Evolutionary conservation across 2,888 invertebrate species (phyloP), one percentile per base, ranked within the genome.

Genomic region (Tenthredo distinguenda): DNA sequence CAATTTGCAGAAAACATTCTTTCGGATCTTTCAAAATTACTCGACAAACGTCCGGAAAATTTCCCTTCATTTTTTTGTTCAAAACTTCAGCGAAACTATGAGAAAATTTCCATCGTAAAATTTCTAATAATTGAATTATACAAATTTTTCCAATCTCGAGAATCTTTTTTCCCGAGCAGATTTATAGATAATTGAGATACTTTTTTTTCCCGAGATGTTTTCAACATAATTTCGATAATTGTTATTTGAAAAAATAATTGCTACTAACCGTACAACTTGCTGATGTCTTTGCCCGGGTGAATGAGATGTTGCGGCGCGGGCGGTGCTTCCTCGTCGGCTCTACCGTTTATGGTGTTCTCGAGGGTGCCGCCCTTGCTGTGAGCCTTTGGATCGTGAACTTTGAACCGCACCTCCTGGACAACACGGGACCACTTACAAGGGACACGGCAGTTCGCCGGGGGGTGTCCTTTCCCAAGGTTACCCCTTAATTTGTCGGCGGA

Each of bases 401-500:
- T 98, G 95, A 97, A 98, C 93, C 98, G 97, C 94, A 98, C 98
- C 96, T 98, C 98, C 98, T 98, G 96, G 95, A 96, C 94, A 93
- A 94, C 92, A 93, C 92, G 93, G 92, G 93, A 93, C 93, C 94
- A 94, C 94, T 94, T 94, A 94, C 93, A 94, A 94, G 94, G 93
- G 93, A 93, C 94, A 94, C 94, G 91, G 93, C 91, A 93, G 90
- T 92, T 92, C 90, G 91, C 87, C 86, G 86, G 85, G 92, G 93
- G 91, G 91, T 89, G 89, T 91, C 91, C 91, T 90, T 90, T 88
- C 82, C 87, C 88, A 90, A 90, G 90, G 88, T 86, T 87, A 90
- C 90, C 92, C 92, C 91, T 89, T 91, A 89, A 87, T 89, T 90
- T 89, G 88, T 89, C 89, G 89, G 88, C 87, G 88, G 89, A 85